Percentiles rank a stretch among this genome's conserved stretches.
phyloP scores from a whole-genome alignment of 2,797 vertebrate genomes.

The Myioborus miniatus region DNA sequence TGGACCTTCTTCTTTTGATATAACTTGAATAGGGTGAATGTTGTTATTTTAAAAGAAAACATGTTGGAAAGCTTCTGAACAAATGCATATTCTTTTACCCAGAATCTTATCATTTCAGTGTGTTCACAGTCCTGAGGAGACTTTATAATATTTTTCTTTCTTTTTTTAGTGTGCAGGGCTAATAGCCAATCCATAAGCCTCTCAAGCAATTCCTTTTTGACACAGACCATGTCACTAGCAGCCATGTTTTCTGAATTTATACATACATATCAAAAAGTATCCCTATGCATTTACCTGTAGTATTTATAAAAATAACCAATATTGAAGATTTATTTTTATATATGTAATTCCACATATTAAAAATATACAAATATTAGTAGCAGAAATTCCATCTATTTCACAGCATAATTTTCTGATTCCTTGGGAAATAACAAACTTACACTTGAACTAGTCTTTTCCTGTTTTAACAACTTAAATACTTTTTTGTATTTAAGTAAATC shows the following conservation, averaged over 20 bases:
- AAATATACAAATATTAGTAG: background rate
- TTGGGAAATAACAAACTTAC: background rate
- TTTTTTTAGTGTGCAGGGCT: background rate
- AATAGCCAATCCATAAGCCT: background rate
- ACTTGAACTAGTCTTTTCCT: background rate
- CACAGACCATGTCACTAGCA: background rate
- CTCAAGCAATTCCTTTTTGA: background rate
- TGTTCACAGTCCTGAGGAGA: background rate
- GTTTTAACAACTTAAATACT: background rate
- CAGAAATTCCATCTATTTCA: background rate
- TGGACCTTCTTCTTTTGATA: background rate
- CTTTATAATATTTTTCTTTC: background rate
- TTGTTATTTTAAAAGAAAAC: background rate
- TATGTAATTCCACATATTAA: background rate
- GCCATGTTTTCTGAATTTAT: background rate
- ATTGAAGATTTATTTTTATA: background rate
- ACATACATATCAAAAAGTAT: background rate
- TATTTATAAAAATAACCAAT: background rate
- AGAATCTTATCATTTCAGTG: background rate
- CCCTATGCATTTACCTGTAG: background rate
- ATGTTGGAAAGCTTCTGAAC: background rate
- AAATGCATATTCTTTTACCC: background rate
- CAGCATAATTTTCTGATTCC: background rate
- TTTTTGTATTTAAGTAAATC: background rate
- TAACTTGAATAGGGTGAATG: background rate